Evolutionary conservation across 37 sponge, comb jelly and placozoan species (phyloP).

Genomic region (Oscarella lobularis): DNA sequence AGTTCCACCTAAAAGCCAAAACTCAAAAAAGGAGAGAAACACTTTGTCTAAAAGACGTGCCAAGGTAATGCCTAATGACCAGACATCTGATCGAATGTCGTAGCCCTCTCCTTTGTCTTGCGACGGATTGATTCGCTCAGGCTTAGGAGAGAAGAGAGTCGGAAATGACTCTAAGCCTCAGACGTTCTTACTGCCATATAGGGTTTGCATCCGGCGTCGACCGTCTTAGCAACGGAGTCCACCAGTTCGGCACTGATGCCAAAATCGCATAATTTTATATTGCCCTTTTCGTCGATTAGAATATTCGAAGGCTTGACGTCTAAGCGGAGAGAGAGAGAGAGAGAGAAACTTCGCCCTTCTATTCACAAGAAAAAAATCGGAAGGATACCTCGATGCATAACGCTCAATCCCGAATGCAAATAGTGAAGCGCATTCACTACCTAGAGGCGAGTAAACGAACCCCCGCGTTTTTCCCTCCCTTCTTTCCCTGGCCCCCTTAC

Average conservation of each 20-base stretch:
- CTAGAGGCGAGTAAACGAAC: too few species aligned
- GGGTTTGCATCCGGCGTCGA: slow-evolving; percentile 70
- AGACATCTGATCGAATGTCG: slow-evolving; percentile 86
- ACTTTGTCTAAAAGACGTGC: slow-evolving; percentile 21
- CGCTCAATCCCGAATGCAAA: slow-evolving; percentile 49
- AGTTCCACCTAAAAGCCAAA: slow-evolving; percentile 46
- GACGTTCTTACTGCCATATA: slow-evolving; percentile 87
- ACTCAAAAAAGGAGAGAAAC: slow-evolving; percentile 9
- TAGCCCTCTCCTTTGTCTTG: slow-evolving; percentile 39
- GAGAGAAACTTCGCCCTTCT: background rate
- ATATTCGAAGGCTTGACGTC: slow-evolving; percentile 95
- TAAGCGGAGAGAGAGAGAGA: slow-evolving; percentile 9
- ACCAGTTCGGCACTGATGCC: slow-evolving; percentile 77
- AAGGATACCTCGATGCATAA: slow-evolving; percentile 67
- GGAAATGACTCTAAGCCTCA: too few species aligned
- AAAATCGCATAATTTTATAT: slow-evolving; percentile 96
- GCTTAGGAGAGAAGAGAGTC: slow-evolving; percentile 36
- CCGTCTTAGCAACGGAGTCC: slow-evolving; percentile 68
- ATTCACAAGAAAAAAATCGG: background rate
- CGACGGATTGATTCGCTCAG: slow-evolving; percentile 74
- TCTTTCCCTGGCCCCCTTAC: too few species aligned
- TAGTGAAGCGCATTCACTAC: slow-evolving; percentile 62
- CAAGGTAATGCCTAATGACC: slow-evolving; percentile 91
- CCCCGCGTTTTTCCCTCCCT: too few species aligned
- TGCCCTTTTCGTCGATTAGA: slow-evolving; percentile 56